A percentile compares a stretch with the other conserved stretches of the same genome.
phyloP scores from a whole-genome alignment of 2,113 vertebrate species.

The Eleginops maclovinus region DNA sequence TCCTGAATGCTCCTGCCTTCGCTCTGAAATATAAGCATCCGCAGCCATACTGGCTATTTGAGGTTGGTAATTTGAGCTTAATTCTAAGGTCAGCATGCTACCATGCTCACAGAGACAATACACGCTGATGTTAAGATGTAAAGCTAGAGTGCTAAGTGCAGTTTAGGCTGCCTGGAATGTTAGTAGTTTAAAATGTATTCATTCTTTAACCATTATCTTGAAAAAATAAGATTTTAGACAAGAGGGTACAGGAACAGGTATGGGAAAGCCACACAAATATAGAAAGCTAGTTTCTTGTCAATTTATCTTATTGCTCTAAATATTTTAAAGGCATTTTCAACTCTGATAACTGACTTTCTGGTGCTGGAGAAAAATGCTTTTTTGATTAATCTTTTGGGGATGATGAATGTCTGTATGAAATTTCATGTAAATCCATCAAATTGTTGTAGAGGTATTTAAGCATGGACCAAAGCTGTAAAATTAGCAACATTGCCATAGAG shows the following conservation, averaged over 20 bases:
- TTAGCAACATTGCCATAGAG: background rate
- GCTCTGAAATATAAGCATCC: slow-evolving; percentile 5
- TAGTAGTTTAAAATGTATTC: too few relatives aligned
- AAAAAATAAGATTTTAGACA: too few relatives aligned
- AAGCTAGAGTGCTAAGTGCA: too few relatives aligned
- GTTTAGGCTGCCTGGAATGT: too few relatives aligned
- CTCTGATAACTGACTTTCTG: background rate
- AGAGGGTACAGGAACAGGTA: too few relatives aligned
- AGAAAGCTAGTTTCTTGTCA: too few relatives aligned
- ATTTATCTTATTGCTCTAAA: too few relatives aligned
- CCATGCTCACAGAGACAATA: background rate
- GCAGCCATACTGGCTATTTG: background rate
- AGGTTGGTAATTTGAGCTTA: background rate
- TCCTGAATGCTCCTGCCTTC: background rate
- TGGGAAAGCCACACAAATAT: too few relatives aligned
- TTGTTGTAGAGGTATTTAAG: background rate
- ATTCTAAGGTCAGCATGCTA: background rate
- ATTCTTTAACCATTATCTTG: too few relatives aligned
- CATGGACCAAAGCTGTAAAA: background rate
- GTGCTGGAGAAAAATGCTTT: background rate
- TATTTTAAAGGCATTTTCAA: background rate
- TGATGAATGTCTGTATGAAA: background rate
- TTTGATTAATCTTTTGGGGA: background rate
- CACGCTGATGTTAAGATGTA: background rate
- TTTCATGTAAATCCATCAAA: background rate